A percentile compares a stretch with the other conserved stretches of the same genome.
phyloP scores from a whole-genome alignment of 2,888 invertebrate species.

The Platycnemis pennipes region DNA sequence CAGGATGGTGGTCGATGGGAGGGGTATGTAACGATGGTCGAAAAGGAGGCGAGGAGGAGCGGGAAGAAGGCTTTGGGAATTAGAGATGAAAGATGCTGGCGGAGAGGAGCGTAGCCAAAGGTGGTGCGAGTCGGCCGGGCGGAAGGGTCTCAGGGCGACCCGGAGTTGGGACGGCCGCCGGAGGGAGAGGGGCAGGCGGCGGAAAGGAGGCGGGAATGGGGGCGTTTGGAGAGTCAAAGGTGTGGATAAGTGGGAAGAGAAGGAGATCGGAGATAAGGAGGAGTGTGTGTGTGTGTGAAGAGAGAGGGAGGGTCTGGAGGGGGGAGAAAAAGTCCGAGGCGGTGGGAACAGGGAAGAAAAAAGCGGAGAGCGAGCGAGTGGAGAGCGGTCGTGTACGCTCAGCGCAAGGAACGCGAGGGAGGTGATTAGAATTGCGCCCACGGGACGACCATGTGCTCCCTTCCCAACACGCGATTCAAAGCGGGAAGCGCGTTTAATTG shows the following conservation, averaged over 20 bases:
- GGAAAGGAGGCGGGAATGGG: not conserved
- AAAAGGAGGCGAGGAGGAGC: conserved; percentile 19
- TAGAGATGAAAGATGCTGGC: conserved; percentile 48
- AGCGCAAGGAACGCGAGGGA: too few relatives aligned
- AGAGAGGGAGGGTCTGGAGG: not conserved
- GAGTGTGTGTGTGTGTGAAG: not conserved
- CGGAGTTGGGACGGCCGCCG: not conserved
- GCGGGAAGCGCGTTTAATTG: too few relatives aligned
- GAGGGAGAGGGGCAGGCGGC: not conserved
- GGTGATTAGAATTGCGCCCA: too few relatives aligned
- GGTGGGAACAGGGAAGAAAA: conserved; percentile 25
- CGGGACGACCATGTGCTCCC: too few relatives aligned
- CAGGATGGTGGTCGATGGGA: conserved; percentile 11
- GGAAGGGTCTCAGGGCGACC: too few relatives aligned
- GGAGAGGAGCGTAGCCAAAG: conserved; percentile 39
- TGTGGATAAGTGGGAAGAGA: conserved; percentile 61
- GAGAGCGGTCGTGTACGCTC: too few relatives aligned
- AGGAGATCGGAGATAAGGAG: conserved; percentile 48
- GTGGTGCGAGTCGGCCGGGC: not conserved
- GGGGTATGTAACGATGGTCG: conserved; percentile 57
- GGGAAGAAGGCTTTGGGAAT: not conserved
- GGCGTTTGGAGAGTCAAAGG: conserved; percentile 64
- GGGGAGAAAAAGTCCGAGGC: not conserved
- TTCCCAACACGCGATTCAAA: too few relatives aligned
- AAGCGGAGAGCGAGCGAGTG: not conserved